Conservation (phyloP, 2,888 invertebrate species). For the Eledone cirrhosa region DNA sequence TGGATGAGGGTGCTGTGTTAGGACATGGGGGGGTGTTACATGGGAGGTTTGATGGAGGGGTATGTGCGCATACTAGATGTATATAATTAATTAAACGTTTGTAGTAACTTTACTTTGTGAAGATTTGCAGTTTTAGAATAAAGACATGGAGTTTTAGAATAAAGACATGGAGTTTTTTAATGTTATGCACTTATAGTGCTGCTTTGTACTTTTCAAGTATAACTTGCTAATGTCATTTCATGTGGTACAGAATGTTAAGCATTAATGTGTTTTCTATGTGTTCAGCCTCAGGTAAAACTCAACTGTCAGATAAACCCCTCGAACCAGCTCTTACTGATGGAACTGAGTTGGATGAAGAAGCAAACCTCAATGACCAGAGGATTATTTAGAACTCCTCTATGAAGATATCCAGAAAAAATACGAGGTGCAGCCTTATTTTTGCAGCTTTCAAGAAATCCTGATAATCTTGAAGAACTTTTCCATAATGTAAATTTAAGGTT, state of each 20-base stretch:
- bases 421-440: conserved; percentile 88
- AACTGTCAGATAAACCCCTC: conserved; percentile 57
- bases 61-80: no score
- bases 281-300: conserved; percentile 56
- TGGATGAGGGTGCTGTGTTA: no score
- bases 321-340: conserved; percentile 60
- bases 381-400: conserved; percentile 94
- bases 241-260: no score
- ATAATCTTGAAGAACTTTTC: conserved; percentile 91
- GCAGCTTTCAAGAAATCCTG: conserved; percentile 90
- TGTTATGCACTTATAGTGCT: no score
- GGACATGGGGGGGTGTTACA: no score
- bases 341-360: conserved; percentile 69
- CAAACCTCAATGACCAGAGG: conserved; percentile 86
- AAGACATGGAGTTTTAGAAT: no score
- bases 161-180: no score
- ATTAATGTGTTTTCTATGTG: background rate
- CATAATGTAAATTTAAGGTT: conserved; percentile 78
- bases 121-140: background rate
- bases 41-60: no score
- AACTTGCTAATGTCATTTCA: no score
- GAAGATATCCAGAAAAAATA: conserved; percentile 90
- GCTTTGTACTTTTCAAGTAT: no score
- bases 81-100: no score
- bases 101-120: background rate